Evolutionary conservation across 2,113 vertebrate genomes (phyloP).

Genomic region (Phaetusa simplex): DNA sequence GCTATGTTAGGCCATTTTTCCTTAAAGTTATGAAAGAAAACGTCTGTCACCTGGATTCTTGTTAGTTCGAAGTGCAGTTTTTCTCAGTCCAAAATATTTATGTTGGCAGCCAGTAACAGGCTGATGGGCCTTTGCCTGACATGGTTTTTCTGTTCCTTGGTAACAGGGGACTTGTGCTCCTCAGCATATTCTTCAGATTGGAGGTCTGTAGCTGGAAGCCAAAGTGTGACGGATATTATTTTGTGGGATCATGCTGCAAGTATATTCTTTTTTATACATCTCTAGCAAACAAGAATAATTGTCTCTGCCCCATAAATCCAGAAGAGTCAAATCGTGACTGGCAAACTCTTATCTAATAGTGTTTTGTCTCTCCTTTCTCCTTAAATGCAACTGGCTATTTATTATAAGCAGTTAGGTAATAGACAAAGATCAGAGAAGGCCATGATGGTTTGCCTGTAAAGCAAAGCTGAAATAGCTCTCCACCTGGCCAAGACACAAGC

Average conservation of each 20-base stretch:
- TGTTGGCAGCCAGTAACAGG: background rate
- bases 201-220: background rate
- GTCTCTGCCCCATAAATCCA: background rate
- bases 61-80: background rate
- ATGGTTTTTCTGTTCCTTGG: background rate
- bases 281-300: background rate
- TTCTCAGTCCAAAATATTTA: constrained; percentile 1
- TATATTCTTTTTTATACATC: background rate
- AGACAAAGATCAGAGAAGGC: constrained; percentile 2
- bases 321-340: background rate
- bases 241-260: background rate
- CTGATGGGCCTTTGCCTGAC: background rate
- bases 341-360: background rate
- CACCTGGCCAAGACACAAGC: constrained; percentile 18
- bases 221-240: background rate
- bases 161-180: background rate
- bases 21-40: background rate
- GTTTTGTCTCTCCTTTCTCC: background rate
- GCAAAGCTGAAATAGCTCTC: constrained; percentile 37
- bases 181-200: background rate
- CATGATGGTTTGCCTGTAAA: background rate
- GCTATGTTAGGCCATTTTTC: background rate
- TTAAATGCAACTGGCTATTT: background rate
- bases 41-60: background rate
- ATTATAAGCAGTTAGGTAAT: background rate